A percentile compares a stretch with the other conserved stretches of the same genome.
phyloP scores from a whole-genome alignment of 2,888 invertebrate genomes.

The Cybosia mesomella region DNA sequence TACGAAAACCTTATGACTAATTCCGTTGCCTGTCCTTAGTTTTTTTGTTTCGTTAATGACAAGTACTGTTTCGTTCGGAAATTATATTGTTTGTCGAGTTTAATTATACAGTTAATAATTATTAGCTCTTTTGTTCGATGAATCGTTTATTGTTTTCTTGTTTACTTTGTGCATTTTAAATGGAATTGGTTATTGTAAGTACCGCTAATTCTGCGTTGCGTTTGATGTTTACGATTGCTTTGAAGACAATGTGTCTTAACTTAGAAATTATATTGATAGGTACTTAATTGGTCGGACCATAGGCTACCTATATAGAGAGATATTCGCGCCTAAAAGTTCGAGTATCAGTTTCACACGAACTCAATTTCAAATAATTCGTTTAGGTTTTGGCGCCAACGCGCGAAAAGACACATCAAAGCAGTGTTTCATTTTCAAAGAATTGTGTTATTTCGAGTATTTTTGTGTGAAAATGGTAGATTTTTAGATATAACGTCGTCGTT shows the following conservation, averaged over 20 bases:
- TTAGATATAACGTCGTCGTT: too few species aligned
- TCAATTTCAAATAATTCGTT: too few species aligned
- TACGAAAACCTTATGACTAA: slow-evolving; percentile 9
- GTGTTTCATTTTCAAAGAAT: too few species aligned
- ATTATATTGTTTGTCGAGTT: slow-evolving; percentile 28
- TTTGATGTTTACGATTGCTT: slow-evolving; percentile 17
- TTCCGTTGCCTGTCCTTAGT: slow-evolving; percentile 21
- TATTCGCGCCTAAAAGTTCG: background rate
- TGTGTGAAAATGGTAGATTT: too few species aligned
- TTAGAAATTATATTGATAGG: background rate
- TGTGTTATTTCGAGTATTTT: too few species aligned
- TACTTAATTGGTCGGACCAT: background rate
- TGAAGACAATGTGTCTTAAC: background rate
- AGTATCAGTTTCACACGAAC: background rate
- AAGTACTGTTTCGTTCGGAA: slow-evolving; percentile 30
- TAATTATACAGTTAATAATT: slow-evolving; percentile 38
- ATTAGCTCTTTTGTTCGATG: slow-evolving; percentile 32
- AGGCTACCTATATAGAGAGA: background rate
- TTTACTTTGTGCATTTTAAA: slow-evolving; percentile 26
- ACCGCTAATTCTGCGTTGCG: slow-evolving; percentile 19
- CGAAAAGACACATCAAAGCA: too few species aligned
- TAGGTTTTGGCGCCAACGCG: too few species aligned
- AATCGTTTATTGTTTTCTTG: slow-evolving; percentile 25
- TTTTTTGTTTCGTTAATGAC: slow-evolving; percentile 26
- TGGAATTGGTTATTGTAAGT: slow-evolving; percentile 19